Conservation (phyloP, 2,113 vertebrate genomes). For the Saguinus imperator region DNA sequence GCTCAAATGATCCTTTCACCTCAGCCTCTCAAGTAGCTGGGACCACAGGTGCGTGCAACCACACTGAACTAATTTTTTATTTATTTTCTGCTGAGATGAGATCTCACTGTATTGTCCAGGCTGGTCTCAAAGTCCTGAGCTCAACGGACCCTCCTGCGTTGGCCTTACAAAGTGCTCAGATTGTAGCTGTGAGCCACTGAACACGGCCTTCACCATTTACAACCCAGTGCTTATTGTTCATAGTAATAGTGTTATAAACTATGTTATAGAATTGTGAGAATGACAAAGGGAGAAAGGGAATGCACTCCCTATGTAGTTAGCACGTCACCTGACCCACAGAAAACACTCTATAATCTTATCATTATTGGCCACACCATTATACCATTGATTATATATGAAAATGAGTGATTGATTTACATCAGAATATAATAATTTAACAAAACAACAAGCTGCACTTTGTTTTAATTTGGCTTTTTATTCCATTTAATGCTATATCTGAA, state of each 20-base stretch:
- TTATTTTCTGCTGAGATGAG: no score
- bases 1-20: no score
- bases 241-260: not conserved
- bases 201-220: no score
- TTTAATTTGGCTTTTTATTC: not conserved
- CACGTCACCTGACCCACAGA: not conserved
- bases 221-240: not conserved
- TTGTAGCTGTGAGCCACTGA: no score
- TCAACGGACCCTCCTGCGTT: no score
- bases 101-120: no score
- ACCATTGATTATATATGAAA: not conserved
- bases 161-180: no score
- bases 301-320: not conserved
- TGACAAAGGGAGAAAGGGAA: not conserved
- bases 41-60: no score
- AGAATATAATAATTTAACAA: not conserved
- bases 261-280: not conserved
- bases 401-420: not conserved
- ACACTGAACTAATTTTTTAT: no score
- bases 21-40: no score
- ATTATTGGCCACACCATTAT: not conserved
- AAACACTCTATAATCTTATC: not conserved
- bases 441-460: not conserved
- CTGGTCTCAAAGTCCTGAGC: no score
- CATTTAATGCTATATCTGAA: not conserved